Evolutionary conservation across 2,797 vertebrate genomes (phyloP), one percentile per base, ranked within the genome.

Genomic region (Borostomias antarcticus): DNA sequence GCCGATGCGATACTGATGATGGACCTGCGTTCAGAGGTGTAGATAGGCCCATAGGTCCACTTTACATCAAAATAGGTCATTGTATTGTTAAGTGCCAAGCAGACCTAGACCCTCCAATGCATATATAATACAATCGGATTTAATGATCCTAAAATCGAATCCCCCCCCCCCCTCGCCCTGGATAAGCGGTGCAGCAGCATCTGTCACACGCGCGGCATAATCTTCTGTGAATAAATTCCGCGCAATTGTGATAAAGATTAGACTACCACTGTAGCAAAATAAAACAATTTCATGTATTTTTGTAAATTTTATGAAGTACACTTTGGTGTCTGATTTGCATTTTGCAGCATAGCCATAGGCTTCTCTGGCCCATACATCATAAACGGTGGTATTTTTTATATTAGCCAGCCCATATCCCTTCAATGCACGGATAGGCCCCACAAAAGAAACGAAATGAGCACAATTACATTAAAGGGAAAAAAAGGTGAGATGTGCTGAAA

Each of bases 171-270:
- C 47, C 2, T 56, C 2, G 64, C 52, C 26, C 25, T 23, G 48
- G 61, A 84, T 73, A 72, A 65, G 72, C 69, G 67, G 62, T 75
- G 71, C 83, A 81, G 85, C 86, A 89, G 85, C 84, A 85, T 86
- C 85, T 57, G 66, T 68, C 74, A 65, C 76, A 72, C 11, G n/a
- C 51, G 35, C 64, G 65, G 50, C 25, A 28, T n/a, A 37, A 72
- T 59, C 70, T 50, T 15, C 35, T 19, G 4, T 58, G 6, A 70
- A 76, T 37, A 52, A 62, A 8, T 57, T 35, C 29, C 4, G 21
- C 17, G 17, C 40, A 21, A 23, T 53, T 47, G 6, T 15, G 10
- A 40, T 40, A 9, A 17, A 37, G 40, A n/a, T 13, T 4, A 45
- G 15, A 2, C 40, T n/a, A n/a, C n/a, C n/a, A n/a, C n/a, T n/a